These are phyloP conservation scores for Plumapathes pennacea DNA, from an alignment of 92 coral and sea anemone genomes.

Conservation along the genomic window DNA sequence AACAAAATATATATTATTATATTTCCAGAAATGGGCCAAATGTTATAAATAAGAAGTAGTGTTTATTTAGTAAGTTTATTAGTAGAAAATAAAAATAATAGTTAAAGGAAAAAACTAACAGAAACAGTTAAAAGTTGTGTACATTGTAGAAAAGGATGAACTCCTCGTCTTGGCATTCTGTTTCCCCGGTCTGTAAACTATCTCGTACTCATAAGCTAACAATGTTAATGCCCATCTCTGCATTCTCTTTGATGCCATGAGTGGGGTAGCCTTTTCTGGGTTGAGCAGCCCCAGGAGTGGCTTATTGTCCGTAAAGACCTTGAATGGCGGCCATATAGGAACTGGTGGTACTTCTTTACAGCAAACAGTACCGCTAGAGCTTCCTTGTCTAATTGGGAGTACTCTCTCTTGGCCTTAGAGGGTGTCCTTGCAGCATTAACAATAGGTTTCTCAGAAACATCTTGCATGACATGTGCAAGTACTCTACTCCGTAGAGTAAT, in stretches of 20 bases:
- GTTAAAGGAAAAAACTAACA: too few relatives aligned
- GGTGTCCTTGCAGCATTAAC: background rate
- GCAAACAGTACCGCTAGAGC: background rate
- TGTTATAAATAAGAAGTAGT: too few relatives aligned
- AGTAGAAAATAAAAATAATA: too few relatives aligned
- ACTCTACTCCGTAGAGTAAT: conserved; percentile 40
- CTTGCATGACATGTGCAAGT: background rate
- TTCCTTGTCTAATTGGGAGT: background rate
- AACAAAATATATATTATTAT: too few relatives aligned
- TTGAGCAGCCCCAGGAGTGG: conserved; percentile 24
- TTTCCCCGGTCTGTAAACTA: conserved; percentile 5
- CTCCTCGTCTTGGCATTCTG: too few relatives aligned
- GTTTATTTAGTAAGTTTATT: too few relatives aligned
- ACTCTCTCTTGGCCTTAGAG: background rate
- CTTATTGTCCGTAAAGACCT: conserved; percentile 18
- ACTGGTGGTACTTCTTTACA: conserved; percentile 5
- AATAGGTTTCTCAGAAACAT: conserved; percentile 1
- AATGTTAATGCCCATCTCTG: conserved; percentile 25
- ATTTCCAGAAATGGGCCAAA: too few relatives aligned
- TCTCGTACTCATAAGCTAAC: conserved; percentile 11
- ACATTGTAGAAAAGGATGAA: too few relatives aligned
- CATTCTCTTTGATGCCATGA: conserved; percentile 19
- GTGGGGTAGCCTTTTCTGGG: conserved; percentile 3
- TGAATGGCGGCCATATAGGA: background rate
- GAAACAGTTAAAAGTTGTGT: too few relatives aligned